These are phyloP conservation scores for Bujurquina vittata DNA, from an alignment of 2,113 vertebrate genomes.

Conservation along the genomic window DNA sequence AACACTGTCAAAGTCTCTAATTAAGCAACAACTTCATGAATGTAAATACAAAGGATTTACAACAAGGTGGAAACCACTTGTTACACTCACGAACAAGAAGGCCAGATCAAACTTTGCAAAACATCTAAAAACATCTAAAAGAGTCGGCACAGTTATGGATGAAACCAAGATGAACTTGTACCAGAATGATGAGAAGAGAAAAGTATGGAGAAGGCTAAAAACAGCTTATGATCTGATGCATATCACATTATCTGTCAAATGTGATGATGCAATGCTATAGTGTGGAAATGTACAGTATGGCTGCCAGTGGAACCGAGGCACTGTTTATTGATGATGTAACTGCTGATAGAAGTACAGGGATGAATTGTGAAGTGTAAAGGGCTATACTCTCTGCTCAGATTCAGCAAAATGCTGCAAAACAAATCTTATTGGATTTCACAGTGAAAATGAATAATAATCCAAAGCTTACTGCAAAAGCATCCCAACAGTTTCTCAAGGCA, in stretches of 20 bases:
- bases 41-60: not conserved
- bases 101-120: not conserved
- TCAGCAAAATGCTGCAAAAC: not conserved
- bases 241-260: rapidly evolving
- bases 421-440: not conserved
- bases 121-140: not conserved
- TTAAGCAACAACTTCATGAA: not conserved
- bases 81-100: not conserved
- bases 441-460: not conserved
- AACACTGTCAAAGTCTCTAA: not conserved
- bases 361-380: not conserved
- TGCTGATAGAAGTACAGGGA: not conserved
- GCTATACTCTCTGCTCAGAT: not conserved
- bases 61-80: not conserved
- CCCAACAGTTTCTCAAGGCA: not conserved
- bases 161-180: not conserved
- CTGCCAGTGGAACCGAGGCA: not conserved
- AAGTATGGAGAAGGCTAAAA: no score
- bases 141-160: not conserved
- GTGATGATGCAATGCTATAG: not conserved
- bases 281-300: not conserved
- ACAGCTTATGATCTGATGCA: not conserved
- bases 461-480: not conserved
- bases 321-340: not conserved
- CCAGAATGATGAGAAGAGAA: not conserved